phyloP scores from a whole-genome alignment of 2,113 vertebrate genomes.

The Cebus imitator region DNA sequence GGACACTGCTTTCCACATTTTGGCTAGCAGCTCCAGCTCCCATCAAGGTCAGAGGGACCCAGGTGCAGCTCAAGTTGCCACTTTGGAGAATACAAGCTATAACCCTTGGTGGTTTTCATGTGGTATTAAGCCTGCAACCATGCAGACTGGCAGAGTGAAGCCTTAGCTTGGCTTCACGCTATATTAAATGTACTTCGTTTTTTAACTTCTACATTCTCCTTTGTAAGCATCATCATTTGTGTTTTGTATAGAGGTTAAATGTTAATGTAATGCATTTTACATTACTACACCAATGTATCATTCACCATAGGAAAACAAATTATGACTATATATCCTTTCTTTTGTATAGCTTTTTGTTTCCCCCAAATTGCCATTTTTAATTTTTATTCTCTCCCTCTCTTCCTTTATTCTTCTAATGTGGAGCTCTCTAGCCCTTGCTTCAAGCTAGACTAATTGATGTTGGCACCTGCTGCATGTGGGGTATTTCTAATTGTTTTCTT shows the following conservation, averaged over 20 bases:
- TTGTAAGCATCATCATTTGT: neutral
- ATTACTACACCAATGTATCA: neutral
- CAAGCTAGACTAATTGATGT: neutral
- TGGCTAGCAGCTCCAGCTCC: too few species aligned
- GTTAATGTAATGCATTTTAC: neutral
- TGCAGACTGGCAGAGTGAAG: too few species aligned
- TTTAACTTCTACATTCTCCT: neutral
- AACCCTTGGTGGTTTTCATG: too few species aligned
- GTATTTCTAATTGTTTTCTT: conserved; percentile 25
- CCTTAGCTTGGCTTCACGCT: too few species aligned
- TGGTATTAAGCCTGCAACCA: too few species aligned
- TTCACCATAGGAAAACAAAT: neutral
- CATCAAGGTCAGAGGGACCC: too few species aligned
- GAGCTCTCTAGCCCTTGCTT: neutral
- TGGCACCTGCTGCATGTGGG: neutral
- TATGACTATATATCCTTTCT: neutral
- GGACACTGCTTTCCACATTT: too few species aligned
- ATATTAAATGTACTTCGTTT: neutral
- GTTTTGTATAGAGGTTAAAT: neutral
- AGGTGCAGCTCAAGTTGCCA: too few species aligned
- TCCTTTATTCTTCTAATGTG: neutral
- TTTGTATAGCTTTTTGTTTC: neutral
- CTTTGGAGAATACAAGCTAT: too few species aligned
- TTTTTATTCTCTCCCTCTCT: neutral
- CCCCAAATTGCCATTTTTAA: neutral